These are phyloP conservation scores for Drosophila chauvacae DNA, from an alignment of 1,140 invertebrate species.

Conservation along the genomic window DNA sequence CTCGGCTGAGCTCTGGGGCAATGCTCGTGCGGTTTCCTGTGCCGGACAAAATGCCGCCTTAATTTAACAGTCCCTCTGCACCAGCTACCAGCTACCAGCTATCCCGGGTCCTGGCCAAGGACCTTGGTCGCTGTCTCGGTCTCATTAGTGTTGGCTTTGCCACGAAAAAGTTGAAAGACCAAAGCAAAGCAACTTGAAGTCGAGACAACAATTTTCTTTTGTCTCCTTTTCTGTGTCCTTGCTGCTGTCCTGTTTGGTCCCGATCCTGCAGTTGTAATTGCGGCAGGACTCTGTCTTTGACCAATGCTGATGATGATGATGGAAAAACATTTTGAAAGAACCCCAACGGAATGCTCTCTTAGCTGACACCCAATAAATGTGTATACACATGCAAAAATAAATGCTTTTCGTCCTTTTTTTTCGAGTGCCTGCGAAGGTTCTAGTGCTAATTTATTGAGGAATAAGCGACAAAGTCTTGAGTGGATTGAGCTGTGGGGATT, in stretches of 20 bases:
- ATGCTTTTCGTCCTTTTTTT: background rate
- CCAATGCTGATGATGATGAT: background rate
- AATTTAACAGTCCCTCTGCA: constrained; percentile 38
- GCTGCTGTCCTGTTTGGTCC: background rate
- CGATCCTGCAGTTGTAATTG: constrained; percentile 15
- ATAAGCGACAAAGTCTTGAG: background rate
- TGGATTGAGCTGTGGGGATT: background rate
- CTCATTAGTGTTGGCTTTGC: constrained; percentile 59
- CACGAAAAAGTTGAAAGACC: constrained; percentile 35
- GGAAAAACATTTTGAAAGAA: background rate
- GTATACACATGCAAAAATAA: background rate
- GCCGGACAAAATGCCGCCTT: constrained; percentile 57
- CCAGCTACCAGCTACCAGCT: background rate
- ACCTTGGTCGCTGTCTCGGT: constrained; percentile 10
- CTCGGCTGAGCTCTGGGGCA: background rate
- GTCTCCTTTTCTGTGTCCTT: constrained; percentile 1
- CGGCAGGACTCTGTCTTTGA: constrained; percentile 1
- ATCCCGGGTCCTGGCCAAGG: constrained; percentile 5
- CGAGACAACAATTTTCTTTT: constrained; percentile 58
- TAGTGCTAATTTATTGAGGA: background rate
- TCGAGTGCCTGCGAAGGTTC: background rate
- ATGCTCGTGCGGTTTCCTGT: constrained; percentile 20
- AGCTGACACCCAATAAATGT: constrained; percentile 7
- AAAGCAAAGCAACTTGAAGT: constrained; percentile 40
- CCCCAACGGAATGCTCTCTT: constrained; percentile 1